Evolutionary conservation across 1,140 invertebrate species (phyloP).

Genomic region (Drosophila setifemur): DNA sequence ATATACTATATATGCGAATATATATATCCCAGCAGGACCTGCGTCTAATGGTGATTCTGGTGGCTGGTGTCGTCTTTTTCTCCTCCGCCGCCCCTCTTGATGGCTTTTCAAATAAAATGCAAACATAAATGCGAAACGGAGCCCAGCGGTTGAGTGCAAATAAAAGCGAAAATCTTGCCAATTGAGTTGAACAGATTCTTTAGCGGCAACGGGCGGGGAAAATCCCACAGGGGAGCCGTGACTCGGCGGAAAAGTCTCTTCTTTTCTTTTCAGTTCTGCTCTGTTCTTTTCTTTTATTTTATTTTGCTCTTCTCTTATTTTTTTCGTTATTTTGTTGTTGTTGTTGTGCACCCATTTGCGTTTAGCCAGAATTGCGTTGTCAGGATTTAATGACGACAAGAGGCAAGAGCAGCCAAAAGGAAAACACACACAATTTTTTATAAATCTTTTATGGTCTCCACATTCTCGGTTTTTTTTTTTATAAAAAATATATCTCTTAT

Average conservation of each 20-base stretch:
- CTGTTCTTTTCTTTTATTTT: neutral
- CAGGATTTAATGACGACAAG: constrained; percentile 70
- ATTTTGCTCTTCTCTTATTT: neutral
- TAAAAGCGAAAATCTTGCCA: constrained; percentile 72
- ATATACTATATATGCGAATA: neutral
- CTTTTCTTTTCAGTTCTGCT: neutral
- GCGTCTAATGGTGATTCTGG: constrained; percentile 56
- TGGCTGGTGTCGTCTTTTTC: constrained; percentile 18
- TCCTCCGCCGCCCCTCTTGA: constrained; percentile 22
- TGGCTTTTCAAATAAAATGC: constrained; percentile 73
- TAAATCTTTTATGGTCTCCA: neutral
- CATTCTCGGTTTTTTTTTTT: neutral
- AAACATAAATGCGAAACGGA: constrained; percentile 57
- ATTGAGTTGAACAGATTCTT: constrained; percentile 56
- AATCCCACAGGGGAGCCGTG: constrained; percentile 36
- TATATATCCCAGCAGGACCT: constrained; percentile 17
- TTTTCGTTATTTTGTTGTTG: neutral
- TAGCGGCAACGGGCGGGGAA: neutral
- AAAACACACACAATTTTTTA: neutral
- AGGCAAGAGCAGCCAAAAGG: constrained; percentile 7
- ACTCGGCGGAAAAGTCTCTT: constrained; percentile 35
- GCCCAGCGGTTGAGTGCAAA: constrained; percentile 62
- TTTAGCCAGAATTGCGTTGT: constrained; percentile 66
- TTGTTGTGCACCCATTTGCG: constrained; percentile 51
- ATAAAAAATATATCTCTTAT: neutral